Evolutionary conservation across 2,888 invertebrate species (phyloP), one percentile per base, ranked within the genome.

Genomic region (Spodoptera littoralis): DNA sequence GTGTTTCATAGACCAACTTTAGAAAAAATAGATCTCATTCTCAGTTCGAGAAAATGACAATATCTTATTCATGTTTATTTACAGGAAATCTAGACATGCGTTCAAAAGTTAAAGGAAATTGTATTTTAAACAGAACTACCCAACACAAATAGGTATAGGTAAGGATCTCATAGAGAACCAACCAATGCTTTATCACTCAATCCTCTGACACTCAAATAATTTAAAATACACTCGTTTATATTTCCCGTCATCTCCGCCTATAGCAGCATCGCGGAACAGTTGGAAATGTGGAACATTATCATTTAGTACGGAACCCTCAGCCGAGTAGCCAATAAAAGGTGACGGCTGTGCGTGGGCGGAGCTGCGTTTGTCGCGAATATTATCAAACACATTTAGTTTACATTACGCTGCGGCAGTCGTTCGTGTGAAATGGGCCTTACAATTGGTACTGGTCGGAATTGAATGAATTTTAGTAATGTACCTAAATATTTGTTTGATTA

Each of bases 331-430:
- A 89, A 89, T 90, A 85, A 87, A 84, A 81, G 79, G 83, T 84
- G 84, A 87, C 87, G 79, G 85, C 78, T 79, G 70, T 63, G 80
- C 84, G 91, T 90, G 85, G 91, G 91, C 84, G 89, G 85, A 75
- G 86, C 71, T 63, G 71, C 74, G 81, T 73, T 82, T 80, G 82
- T 80, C 78, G 81, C 80, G 79, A 83, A 83, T 77, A 77, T 78
- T 74, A 70, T 72, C 61, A 68, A 74, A 76, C 71, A 73, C 67
- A 77, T 74, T 70, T 65, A 71, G 78, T 58, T 83, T 77, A 58
- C 56, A 65, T 79, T 78, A 74, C 74, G 62, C 59, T 52, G 36
- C 9, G 8, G 36, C 36, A 9, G 8, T 36, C 56, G 69, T 62
- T 67, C 43, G 50, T 47, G 46, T 69, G 61, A 66, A 75, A 72